Conservation (phyloP, 2,797 vertebrate species). For the Tenualosa thibaudeaui region DNA sequence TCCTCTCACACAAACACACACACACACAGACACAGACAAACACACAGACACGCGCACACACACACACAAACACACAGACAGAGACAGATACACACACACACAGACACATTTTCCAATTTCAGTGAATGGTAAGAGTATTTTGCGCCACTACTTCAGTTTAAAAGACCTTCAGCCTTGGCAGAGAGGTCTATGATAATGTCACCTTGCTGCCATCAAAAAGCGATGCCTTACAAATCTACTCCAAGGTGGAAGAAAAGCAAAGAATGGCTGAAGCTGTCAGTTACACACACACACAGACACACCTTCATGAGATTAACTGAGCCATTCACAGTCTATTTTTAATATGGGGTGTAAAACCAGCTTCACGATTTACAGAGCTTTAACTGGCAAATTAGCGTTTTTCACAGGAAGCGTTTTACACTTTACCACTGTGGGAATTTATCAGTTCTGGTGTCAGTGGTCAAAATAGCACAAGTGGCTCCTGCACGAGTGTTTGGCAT, state of each 20-base stretch:
- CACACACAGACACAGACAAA: background rate
- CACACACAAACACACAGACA: background rate
- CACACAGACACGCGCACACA: background rate
- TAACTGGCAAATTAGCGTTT: constrained; percentile 13
- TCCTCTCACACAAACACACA: background rate
- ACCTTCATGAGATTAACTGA: constrained; percentile 20
- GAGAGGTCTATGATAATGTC: background rate
- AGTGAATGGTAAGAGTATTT: background rate
- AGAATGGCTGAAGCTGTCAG: background rate
- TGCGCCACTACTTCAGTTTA: background rate
- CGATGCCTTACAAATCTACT: background rate
- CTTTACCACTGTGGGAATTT: constrained; percentile 14
- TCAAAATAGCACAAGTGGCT: constrained; percentile 12
- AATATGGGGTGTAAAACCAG: constrained; percentile 12
- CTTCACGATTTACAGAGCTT: constrained; percentile 5
- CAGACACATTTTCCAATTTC: background rate
- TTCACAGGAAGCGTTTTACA: constrained; percentile 8
- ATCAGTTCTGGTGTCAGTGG: constrained; percentile 20
- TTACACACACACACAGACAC: constrained; percentile 21
- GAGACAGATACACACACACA: background rate
- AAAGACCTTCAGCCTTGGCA: background rate
- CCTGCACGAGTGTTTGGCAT: constrained; percentile 5
- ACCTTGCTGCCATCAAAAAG: constrained; percentile 17
- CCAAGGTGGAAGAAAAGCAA: background rate
- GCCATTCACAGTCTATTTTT: constrained; percentile 17